Conservation (phyloP, 2,797 vertebrate species). For the Amniataba percoides region DNA sequence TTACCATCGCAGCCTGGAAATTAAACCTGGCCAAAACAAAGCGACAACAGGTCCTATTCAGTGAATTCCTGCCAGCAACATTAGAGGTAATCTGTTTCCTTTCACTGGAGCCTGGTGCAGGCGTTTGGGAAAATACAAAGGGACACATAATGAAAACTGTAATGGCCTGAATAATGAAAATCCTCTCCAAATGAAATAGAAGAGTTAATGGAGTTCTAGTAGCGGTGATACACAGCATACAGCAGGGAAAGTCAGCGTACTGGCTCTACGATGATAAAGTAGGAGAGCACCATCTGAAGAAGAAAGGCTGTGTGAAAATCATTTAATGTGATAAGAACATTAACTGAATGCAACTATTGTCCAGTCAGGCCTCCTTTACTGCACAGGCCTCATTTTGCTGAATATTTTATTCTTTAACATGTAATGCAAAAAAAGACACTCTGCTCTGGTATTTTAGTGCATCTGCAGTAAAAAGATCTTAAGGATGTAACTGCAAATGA, state of each 20-base stretch:
- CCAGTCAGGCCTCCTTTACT: slow-evolving; percentile 13
- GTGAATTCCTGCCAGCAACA: slow-evolving; percentile 50
- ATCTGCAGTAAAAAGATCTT: slow-evolving; percentile 42
- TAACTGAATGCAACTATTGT: slow-evolving; percentile 26
- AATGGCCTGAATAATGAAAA: slow-evolving; percentile 73
- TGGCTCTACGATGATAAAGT: slow-evolving; percentile 12
- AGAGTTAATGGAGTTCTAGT: slow-evolving; percentile 54
- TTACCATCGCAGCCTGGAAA: slow-evolving; percentile 9
- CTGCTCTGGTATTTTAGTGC: slow-evolving; percentile 35
- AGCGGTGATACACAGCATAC: slow-evolving; percentile 41
- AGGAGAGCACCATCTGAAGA: slow-evolving; percentile 18
- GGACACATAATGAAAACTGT: slow-evolving; percentile 63
- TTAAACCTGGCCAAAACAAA: slow-evolving; percentile 54
- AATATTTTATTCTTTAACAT: slow-evolving; percentile 53
- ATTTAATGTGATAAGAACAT: slow-evolving; percentile 7
- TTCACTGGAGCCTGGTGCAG: slow-evolving; percentile 42
- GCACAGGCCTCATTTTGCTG: slow-evolving; percentile 16
- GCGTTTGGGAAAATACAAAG: slow-evolving; percentile 62
- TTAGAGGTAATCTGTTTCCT: slow-evolving; percentile 63
- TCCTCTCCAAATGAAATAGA: slow-evolving; percentile 58
- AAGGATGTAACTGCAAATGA: slow-evolving; percentile 33
- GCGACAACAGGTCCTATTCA: slow-evolving; percentile 35
- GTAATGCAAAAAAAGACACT: slow-evolving; percentile 24
- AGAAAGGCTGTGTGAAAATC: slow-evolving; percentile 17
- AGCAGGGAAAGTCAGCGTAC: slow-evolving; percentile 27